A percentile compares a stretch with the other conserved stretches of the same genome.
Evolutionary conservation across 2,888 invertebrate species (phyloP).

Genomic region (Lasioglossum morio): DNA sequence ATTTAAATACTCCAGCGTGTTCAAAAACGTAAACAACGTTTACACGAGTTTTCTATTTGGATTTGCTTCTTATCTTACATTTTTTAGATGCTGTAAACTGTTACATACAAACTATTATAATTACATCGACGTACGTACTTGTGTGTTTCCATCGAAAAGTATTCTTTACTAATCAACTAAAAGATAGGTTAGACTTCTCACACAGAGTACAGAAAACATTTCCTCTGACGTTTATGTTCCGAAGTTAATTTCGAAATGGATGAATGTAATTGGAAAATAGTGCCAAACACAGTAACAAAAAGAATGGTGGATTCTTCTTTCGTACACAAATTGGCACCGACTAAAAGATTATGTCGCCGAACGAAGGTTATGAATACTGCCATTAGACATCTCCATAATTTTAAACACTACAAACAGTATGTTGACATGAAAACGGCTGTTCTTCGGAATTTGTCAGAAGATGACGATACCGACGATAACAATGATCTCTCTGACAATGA

Average conservation of each 20-base stretch:
- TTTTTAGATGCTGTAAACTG: not conserved
- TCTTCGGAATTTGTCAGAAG: slow-evolving; percentile 51
- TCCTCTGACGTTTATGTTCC: not conserved
- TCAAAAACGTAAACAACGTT: not conserved
- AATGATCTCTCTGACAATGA: slow-evolving; percentile 41
- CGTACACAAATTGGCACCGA: slow-evolving; percentile 48
- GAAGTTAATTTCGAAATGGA: slow-evolving; percentile 19
- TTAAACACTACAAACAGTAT: slow-evolving; percentile 63
- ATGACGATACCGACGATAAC: slow-evolving; percentile 58
- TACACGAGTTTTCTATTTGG: not conserved
- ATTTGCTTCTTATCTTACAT: not conserved
- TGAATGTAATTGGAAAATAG: slow-evolving; percentile 55
- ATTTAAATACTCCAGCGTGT: not conserved
- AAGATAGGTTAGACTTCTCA: slow-evolving; percentile 3
- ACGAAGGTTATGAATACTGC: slow-evolving; percentile 64
- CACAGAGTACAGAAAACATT: not conserved
- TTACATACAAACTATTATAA: too few relatives aligned
- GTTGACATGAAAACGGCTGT: slow-evolving; percentile 60
- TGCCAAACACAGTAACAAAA: slow-evolving; percentile 42
- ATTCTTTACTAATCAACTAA: not conserved
- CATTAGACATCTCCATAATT: slow-evolving; percentile 37
- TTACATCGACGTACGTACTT: not conserved
- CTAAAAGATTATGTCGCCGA: slow-evolving; percentile 51
- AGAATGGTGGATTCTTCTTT: slow-evolving; percentile 59
- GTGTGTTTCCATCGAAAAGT: not conserved